These are phyloP conservation scores for Caenorhabditis remanei DNA, from an alignment of 1,140 invertebrate species.

Conservation along the genomic window DNA sequence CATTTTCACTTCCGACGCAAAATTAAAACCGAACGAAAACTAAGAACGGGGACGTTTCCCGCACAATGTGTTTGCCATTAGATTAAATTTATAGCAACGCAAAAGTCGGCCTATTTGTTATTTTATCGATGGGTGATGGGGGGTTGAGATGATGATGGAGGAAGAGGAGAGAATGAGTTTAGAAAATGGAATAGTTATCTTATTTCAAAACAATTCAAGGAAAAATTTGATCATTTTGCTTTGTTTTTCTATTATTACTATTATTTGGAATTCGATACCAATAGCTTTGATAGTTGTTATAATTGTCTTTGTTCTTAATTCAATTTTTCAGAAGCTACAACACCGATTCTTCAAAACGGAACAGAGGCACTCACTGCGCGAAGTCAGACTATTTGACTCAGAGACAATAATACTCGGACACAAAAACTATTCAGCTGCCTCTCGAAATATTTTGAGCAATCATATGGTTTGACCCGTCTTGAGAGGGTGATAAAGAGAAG, in stretches of 20 bases:
- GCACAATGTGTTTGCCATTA: conserved; percentile 53
- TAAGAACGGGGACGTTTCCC: not conserved
- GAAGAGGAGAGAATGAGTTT: no score
- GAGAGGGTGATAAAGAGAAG: conserved; percentile 54
- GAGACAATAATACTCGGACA: not conserved
- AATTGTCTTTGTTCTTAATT: not conserved
- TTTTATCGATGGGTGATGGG: conserved; percentile 14
- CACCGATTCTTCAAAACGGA: not conserved
- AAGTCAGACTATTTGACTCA: no score
- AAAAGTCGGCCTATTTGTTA: conserved; percentile 48
- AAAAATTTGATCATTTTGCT: no score
- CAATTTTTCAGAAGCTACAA: not conserved
- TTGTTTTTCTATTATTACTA: no score
- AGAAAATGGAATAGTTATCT: no score
- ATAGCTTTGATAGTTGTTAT: no score
- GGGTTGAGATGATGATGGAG: not conserved
- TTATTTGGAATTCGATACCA: no score
- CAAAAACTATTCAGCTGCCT: conserved; percentile 7
- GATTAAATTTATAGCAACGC: conserved; percentile 37
- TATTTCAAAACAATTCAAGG: no score
- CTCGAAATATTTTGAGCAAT: conserved; percentile 36
- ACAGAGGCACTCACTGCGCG: not conserved
- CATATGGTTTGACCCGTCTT: conserved; percentile 33
- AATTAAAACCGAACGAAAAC: not conserved
- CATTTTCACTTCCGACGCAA: not conserved